phyloP scores from a whole-genome alignment of 2,797 vertebrate genomes.

The Acrossocheilus fasciatus region DNA sequence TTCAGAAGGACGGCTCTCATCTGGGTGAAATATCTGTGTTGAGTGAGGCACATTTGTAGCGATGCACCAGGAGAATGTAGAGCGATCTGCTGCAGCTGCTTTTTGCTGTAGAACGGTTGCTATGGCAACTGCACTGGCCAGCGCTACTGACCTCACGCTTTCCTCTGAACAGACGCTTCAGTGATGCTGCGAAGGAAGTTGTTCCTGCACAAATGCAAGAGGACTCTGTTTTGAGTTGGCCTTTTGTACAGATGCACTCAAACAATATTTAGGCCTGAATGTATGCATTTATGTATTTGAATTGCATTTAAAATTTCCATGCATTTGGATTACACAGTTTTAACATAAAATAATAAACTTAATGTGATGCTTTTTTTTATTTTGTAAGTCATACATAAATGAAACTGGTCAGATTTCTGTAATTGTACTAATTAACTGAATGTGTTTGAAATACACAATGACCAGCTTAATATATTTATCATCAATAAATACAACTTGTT shows the following conservation, averaged over 20 bases:
- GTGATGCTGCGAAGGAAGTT: slow-evolving; percentile 75
- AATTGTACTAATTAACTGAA: neutral
- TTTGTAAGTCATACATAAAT: neutral
- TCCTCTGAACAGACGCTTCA: slow-evolving; percentile 76
- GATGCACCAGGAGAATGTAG: slow-evolving; percentile 76
- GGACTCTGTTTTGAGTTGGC: too few relatives aligned
- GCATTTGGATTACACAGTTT: neutral
- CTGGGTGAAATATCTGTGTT: neutral
- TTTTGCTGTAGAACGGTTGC: slow-evolving; percentile 72
- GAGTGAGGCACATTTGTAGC: slow-evolving; percentile 72
- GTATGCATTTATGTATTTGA: neutral
- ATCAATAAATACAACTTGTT: neutral
- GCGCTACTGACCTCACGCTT: slow-evolving; percentile 68
- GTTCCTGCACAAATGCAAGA: neutral
- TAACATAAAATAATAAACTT: neutral
- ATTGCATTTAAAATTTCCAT: neutral
- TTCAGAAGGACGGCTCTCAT: neutral
- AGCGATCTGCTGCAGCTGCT: slow-evolving; percentile 79
- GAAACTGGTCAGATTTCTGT: neutral
- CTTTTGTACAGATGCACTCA: too few relatives aligned
- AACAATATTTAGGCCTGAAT: neutral
- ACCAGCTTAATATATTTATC: neutral
- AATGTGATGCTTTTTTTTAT: neutral
- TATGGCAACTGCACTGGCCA: slow-evolving; percentile 74
- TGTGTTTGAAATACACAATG: neutral